A percentile compares a stretch with the other conserved stretches of the same genome.
These are phyloP conservation scores for Colaptes auratus DNA, from an alignment of 2,113 vertebrate genomes.

Conservation along the genomic window DNA sequence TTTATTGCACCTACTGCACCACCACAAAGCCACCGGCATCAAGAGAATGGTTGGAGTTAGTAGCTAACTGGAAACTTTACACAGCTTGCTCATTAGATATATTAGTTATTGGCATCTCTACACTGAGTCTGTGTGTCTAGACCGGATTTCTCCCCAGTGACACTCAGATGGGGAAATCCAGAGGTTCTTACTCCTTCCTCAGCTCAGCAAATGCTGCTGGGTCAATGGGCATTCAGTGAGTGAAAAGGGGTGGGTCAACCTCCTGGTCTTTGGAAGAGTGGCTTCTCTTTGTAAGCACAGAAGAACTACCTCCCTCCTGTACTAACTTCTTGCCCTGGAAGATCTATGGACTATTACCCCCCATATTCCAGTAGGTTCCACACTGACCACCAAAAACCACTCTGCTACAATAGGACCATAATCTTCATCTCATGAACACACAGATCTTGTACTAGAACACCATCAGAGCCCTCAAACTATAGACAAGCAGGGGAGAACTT, in stretches of 20 bases:
- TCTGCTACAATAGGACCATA: background rate
- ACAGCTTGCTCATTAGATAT: background rate
- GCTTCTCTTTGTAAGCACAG: background rate
- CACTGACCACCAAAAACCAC: background rate
- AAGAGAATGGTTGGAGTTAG: background rate
- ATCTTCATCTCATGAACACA: background rate
- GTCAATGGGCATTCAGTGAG: background rate
- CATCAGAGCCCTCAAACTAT: background rate
- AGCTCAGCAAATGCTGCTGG: background rate
- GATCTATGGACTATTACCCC: rapidly evolving
- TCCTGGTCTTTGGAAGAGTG: background rate
- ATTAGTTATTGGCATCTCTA: background rate
- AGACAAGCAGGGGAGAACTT: background rate
- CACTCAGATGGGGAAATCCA: background rate
- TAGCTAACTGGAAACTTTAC: background rate
- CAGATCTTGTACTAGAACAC: background rate
- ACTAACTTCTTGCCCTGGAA: background rate
- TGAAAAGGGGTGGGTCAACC: background rate
- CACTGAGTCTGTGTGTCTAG: background rate
- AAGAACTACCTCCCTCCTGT: background rate
- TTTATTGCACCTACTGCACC: background rate
- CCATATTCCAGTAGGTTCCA: background rate
- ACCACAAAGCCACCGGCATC: background rate
- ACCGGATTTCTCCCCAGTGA: background rate
- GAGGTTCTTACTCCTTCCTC: background rate